Evolutionary conservation across 2,113 vertebrate species (phyloP).

Genomic region (Pristiophorus japonicus): DNA sequence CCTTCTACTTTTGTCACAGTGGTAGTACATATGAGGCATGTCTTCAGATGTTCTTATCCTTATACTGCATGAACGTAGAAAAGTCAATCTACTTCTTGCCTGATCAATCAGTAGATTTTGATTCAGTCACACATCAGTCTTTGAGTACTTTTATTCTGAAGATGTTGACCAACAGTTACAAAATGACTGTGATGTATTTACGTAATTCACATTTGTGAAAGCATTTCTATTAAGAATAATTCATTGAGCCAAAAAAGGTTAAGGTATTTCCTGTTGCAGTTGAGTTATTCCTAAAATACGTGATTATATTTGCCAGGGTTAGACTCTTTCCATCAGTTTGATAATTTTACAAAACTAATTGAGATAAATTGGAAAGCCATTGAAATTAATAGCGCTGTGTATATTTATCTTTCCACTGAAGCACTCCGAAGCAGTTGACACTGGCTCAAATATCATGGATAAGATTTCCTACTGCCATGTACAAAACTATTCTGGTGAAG

Average conservation of each 20-base stretch:
- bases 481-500: not conserved
- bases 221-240: not conserved
- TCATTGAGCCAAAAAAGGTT: not conserved
- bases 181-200: not conserved
- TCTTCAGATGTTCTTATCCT: not conserved
- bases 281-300: not conserved
- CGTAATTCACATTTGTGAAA: constrained; percentile 5
- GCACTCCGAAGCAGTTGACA: not conserved
- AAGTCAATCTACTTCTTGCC: not conserved
- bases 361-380: not conserved
- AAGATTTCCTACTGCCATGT: not conserved
- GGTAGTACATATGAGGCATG: not conserved
- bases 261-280: not conserved
- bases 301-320: not conserved
- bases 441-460: not conserved
- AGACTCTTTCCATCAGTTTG: not conserved
- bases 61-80: not conserved
- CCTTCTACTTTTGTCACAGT: not conserved
- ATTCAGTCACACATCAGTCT: not conserved
- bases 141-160: not conserved
- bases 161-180: not conserved
- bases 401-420: constrained; percentile 2
- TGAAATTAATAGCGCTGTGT: not conserved
- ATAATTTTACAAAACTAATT: not conserved
- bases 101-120: not conserved